These are phyloP conservation scores for Caradrina clavipalpis DNA, from an alignment of 2,888 invertebrate genomes.

Conservation along the genomic window DNA sequence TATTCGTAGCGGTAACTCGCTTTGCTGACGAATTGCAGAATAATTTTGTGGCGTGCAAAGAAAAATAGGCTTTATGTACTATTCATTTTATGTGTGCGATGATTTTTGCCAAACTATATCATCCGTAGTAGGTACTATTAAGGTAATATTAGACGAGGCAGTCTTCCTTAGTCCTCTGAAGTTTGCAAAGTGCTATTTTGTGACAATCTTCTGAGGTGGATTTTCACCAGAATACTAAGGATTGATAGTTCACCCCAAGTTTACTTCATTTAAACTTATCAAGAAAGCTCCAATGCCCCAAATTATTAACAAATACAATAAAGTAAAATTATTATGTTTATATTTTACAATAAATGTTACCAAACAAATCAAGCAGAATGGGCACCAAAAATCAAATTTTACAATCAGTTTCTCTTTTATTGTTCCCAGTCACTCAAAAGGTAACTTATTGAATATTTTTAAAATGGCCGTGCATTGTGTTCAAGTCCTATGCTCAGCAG, in stretches of 20 bases:
- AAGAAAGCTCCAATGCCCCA: no score
- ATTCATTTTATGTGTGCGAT: no score
- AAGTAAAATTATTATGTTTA: no score
- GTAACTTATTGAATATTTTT: neutral
- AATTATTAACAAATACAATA: no score
- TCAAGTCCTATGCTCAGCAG: neutral
- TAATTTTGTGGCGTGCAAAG: constrained; percentile 12
- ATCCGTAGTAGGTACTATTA: neutral
- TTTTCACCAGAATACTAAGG: no score
- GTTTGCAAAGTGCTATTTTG: no score
- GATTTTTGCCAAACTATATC: neutral
- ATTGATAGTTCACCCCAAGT: no score
- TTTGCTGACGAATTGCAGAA: neutral
- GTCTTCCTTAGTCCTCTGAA: neutral
- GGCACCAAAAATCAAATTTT: neutral
- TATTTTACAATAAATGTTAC: no score
- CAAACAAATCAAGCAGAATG: no score
- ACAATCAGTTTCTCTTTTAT: neutral
- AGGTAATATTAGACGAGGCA: neutral
- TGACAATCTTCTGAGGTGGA: no score
- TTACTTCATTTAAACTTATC: no score
- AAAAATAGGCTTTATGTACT: neutral
- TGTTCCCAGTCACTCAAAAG: neutral
- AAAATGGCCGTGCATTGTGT: constrained; percentile 1
- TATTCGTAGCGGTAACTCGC: constrained; percentile 11